phyloP scores from a whole-genome alignment of 2,797 vertebrate species.

The Vultur gryphus region DNA sequence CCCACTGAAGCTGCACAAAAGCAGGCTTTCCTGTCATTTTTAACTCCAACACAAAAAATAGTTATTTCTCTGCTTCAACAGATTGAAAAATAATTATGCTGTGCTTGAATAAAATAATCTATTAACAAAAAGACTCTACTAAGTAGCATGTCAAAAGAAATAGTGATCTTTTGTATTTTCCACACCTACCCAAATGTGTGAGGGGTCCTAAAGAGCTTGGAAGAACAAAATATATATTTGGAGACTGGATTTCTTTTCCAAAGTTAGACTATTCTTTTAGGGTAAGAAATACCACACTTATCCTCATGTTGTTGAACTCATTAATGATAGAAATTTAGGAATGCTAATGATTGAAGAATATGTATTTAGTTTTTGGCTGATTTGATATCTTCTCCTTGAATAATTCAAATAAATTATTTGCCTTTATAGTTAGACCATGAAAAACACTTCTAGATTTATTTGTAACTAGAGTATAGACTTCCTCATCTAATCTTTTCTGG shows the following conservation, averaged over 20 bases:
- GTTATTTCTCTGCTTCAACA: conserved; percentile 11
- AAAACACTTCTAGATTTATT: neutral
- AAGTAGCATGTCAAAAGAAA: neutral
- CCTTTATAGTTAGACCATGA: neutral
- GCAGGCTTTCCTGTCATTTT: neutral
- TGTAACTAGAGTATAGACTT: neutral
- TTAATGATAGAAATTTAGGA: neutral
- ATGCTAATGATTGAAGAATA: neutral
- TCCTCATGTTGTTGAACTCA: neutral
- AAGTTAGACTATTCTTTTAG: neutral
- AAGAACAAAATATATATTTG: neutral
- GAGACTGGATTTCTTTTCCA: neutral
- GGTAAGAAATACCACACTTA: neutral
- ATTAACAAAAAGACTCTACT: neutral
- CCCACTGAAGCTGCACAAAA: neutral
- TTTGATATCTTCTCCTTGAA: neutral
- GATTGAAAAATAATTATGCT: conserved; percentile 17
- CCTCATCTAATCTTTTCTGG: neutral
- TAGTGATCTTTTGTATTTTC: neutral
- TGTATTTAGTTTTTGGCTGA: neutral
- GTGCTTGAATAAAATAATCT: neutral
- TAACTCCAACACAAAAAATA: conserved; percentile 7
- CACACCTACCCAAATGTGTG: neutral
- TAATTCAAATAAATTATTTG: neutral
- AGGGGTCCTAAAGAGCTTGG: neutral